Percentiles rank a stretch among this genome's conserved stretches.
Conservation (phyloP, 2,888 invertebrate species). For the Acanthosepion esculentum region DNA sequence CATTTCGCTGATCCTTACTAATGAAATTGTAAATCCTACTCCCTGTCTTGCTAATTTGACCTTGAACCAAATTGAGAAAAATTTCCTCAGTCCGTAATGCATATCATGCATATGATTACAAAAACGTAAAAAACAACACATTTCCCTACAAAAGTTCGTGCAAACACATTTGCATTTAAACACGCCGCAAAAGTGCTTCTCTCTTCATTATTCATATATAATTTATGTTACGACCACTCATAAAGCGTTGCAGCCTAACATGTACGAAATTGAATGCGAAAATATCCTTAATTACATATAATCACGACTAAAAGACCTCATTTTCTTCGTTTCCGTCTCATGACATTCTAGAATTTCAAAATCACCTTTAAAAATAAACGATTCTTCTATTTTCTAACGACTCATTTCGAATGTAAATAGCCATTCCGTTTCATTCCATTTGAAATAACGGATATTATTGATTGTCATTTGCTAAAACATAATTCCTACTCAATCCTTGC, state of each 20-base stretch:
- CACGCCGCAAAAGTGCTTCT: neutral
- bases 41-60: too few relatives aligned
- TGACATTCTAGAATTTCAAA: neutral
- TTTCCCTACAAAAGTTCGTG: too few relatives aligned
- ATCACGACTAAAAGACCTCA: neutral
- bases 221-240: neutral
- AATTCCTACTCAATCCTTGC: neutral
- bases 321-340: neutral
- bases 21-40: too few relatives aligned
- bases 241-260: neutral
- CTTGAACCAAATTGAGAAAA: too few relatives aligned
- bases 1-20: too few relatives aligned
- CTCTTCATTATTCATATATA: neutral
- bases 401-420: neutral
- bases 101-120: too few relatives aligned
- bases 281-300: neutral
- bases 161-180: too few relatives aligned
- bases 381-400: neutral
- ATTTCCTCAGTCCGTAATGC: too few relatives aligned
- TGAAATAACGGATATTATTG: neutral
- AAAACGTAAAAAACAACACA: too few relatives aligned
- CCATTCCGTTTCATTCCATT: neutral
- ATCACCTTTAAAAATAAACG: neutral
- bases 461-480: neutral
- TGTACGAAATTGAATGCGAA: neutral